phyloP scores from a whole-genome alignment of 1,140 invertebrate species.

The Latrodectus geometricus region DNA sequence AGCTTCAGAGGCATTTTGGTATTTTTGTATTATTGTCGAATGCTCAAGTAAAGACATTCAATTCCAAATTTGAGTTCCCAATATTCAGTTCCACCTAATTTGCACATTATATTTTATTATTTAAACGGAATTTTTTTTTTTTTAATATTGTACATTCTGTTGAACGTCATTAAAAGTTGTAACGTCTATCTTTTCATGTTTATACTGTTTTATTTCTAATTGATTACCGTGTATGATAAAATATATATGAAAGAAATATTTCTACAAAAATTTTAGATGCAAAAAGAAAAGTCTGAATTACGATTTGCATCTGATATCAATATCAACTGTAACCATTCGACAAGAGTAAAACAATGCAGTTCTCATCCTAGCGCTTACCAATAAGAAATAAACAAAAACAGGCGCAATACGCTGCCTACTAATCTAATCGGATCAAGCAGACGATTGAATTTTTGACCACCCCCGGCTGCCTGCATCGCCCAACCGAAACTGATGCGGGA shows the following conservation, averaged over 20 bases:
- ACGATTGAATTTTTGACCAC: constrained; percentile 30
- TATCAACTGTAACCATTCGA: neutral
- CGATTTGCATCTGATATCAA: constrained; percentile 16
- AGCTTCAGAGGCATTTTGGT: too few relatives aligned
- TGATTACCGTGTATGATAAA: neutral
- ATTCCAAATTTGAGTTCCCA: too few relatives aligned
- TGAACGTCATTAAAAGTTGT: too few relatives aligned
- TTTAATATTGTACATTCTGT: too few relatives aligned
- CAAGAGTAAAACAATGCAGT: constrained; percentile 22
- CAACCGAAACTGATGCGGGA: constrained; percentile 37
- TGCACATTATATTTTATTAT: too few relatives aligned
- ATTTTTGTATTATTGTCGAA: too few relatives aligned
- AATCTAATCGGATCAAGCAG: constrained; percentile 33
- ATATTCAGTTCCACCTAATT: too few relatives aligned
- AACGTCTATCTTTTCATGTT: too few relatives aligned
- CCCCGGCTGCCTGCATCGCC: constrained; percentile 12
- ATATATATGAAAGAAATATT: constrained; percentile 3
- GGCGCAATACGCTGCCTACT: constrained; percentile 9
- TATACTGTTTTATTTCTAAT: too few relatives aligned
- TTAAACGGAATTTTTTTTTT: too few relatives aligned
- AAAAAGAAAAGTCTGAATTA: constrained; percentile 20
- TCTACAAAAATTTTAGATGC: neutral
- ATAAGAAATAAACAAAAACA: neutral
- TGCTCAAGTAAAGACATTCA: too few relatives aligned
- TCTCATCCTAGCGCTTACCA: constrained; percentile 22